Percentiles rank a stretch among this genome's conserved stretches.
phyloP scores from a whole-genome alignment of 2,888 invertebrate genomes.

The Ectemnius lituratus region DNA sequence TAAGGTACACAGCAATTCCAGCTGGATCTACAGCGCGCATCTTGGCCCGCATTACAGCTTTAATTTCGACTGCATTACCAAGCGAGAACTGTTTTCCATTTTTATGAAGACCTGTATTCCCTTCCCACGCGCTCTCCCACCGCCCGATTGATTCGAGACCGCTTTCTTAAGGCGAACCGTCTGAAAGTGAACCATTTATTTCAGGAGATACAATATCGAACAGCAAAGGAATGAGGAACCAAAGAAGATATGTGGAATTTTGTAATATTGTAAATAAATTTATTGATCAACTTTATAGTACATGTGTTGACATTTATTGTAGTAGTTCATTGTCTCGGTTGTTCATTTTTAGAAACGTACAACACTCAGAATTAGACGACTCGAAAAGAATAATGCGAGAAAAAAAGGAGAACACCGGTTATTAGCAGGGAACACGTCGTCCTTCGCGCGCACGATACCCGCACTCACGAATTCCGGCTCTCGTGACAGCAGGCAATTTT shows the following conservation, averaged over 20 bases:
- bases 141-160: no score
- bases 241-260: no score
- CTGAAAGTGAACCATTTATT: no score
- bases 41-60: conserved; percentile 48
- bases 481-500: conserved; percentile 45
- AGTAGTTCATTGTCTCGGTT: no score
- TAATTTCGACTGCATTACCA: conserved; percentile 54
- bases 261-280: no score
- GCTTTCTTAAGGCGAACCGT: no score
- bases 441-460: conserved; percentile 19
- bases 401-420: not conserved
- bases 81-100: conserved; percentile 2
- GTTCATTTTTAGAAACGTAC: not conserved
- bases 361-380: not conserved
- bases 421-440: not conserved
- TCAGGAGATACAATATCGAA: no score
- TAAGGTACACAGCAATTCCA: conserved; percentile 60
- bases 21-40: conserved; percentile 58
- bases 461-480: conserved; percentile 35
- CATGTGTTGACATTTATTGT: no score
- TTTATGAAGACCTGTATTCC: conserved; percentile 1
- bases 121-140: no score
- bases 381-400: not conserved
- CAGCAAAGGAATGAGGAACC: no score
- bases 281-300: no score